Percentiles rank a stretch among this genome's conserved stretches.
Evolutionary conservation across 2,888 invertebrate species (phyloP).

Genomic region (Atrina japonica): DNA sequence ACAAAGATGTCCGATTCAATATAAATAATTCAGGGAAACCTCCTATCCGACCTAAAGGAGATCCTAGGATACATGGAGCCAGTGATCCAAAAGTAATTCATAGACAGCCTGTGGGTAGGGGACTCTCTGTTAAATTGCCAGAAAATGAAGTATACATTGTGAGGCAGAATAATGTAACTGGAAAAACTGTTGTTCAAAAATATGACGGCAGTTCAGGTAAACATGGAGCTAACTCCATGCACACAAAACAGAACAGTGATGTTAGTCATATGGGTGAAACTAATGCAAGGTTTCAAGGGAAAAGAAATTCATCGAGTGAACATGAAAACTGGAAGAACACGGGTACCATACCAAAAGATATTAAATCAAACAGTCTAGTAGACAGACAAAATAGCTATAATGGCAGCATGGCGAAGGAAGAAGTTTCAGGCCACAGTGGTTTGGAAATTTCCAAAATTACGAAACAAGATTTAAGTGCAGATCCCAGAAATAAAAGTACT

Average conservation of each 20-base stretch:
- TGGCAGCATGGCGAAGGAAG: too few species aligned
- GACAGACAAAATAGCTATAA: too few species aligned
- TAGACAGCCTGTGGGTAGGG: conserved; percentile 9
- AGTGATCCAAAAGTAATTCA: neutral
- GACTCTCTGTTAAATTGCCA: conserved; percentile 20
- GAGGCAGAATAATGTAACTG: conserved; percentile 22
- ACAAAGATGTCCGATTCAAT: too few species aligned
- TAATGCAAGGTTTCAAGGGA: neutral
- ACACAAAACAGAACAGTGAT: neutral
- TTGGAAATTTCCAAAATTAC: too few species aligned
- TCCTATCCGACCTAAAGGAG: neutral
- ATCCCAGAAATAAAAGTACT: too few species aligned
- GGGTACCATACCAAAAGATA: neutral
- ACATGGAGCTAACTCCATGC: neutral
- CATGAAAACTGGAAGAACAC: neutral
- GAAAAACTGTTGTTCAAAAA: conserved; percentile 8
- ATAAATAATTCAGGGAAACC: too few species aligned
- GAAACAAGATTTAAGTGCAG: too few species aligned
- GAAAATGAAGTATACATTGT: conserved; percentile 23
- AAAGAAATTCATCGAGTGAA: neutral
- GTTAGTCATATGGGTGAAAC: neutral
- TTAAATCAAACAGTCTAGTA: neutral
- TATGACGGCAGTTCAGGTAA: conserved; percentile 3
- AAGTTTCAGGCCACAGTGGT: too few species aligned
- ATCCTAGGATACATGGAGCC: neutral